Conservation (phyloP, 2,888 invertebrate species). For the Serrognathus titanus region DNA sequence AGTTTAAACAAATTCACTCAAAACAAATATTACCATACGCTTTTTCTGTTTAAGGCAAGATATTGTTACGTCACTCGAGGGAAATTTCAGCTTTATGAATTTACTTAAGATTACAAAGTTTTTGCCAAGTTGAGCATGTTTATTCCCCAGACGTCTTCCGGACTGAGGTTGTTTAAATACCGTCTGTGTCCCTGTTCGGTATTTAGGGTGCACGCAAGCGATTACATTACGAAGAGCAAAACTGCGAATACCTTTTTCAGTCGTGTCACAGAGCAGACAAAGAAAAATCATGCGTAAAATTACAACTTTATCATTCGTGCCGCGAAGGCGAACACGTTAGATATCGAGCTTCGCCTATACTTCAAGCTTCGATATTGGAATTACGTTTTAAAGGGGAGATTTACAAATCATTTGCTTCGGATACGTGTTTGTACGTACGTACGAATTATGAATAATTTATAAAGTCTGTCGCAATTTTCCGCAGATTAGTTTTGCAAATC, state of each 20-base stretch:
- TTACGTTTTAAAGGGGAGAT: slow-evolving; percentile 14
- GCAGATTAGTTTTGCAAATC: slow-evolving; percentile 30
- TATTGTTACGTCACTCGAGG: slow-evolving; percentile 37
- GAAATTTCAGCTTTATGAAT: slow-evolving; percentile 45
- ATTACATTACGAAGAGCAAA: neutral
- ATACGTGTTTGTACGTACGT: slow-evolving; percentile 18
- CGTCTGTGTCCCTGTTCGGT: slow-evolving; percentile 26
- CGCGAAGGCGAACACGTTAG: neutral
- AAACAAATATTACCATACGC: neutral
- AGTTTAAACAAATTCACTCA: no score
- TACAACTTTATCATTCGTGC: slow-evolving; percentile 5
- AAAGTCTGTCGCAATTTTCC: slow-evolving; percentile 34
- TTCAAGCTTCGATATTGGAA: slow-evolving; percentile 7
- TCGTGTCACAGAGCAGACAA: neutral
- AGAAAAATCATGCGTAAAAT: slow-evolving; percentile 10
- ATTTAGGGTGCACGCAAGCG: slow-evolving; percentile 27
- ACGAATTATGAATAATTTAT: slow-evolving; percentile 37
- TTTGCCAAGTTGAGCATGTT: slow-evolving; percentile 35
- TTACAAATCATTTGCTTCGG: slow-evolving; percentile 21
- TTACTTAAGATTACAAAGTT: slow-evolving; percentile 43
- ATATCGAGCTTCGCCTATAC: neutral
- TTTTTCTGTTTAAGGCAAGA: slow-evolving; percentile 13
- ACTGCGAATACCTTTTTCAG: neutral
- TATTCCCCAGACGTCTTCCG: slow-evolving; percentile 33
- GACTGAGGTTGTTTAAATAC: slow-evolving; percentile 27